Percentiles rank a stretch among this genome's conserved stretches.
These are phyloP conservation scores for Nycteola revayana DNA, from an alignment of 2,888 invertebrate species.

Conservation along the genomic window DNA sequence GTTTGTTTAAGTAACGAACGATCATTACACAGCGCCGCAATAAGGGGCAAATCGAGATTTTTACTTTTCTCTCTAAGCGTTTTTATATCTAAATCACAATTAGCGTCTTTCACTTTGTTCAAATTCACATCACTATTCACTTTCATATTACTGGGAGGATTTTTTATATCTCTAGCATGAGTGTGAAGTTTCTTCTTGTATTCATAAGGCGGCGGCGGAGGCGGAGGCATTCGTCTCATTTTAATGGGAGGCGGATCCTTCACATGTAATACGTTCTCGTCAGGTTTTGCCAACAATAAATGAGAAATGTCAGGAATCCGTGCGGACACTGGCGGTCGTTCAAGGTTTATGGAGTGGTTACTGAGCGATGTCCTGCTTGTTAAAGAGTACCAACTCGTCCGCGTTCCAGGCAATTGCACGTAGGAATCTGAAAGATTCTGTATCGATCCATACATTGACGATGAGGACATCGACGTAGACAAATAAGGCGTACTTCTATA, in stretches of 20 bases:
- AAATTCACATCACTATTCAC: conserved; percentile 52
- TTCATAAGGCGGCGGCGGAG: conserved; percentile 78
- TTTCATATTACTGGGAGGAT: conserved; percentile 41
- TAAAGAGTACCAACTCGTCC: conserved; percentile 85
- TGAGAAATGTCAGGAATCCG: conserved; percentile 74
- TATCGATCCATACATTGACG: conserved; percentile 89
- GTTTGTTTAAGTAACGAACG: conserved; percentile 94
- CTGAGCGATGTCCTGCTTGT: conserved; percentile 82
- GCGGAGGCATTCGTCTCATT: conserved; percentile 79
- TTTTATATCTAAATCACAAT: conserved; percentile 87
- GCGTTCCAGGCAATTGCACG: conserved; percentile 84
- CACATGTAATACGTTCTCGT: conserved; percentile 89
- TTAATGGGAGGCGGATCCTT: conserved; percentile 77
- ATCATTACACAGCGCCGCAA: conserved; percentile 96
- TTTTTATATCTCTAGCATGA: conserved; percentile 66
- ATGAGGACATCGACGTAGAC: conserved; percentile 84
- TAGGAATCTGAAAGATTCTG: conserved; percentile 90
- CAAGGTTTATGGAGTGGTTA: conserved; percentile 84
- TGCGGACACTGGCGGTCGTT: conserved; percentile 84
- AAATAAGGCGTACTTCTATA: conserved; percentile 93
- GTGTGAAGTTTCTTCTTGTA: conserved; percentile 79
- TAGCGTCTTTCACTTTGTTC: conserved; percentile 64
- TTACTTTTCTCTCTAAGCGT: conserved; percentile 93
- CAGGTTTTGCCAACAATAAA: conserved; percentile 88
- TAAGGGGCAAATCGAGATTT: conserved; percentile 94